Percentiles rank a stretch among this genome's conserved stretches.
phyloP scores from a whole-genome alignment of 2,888 invertebrate species.

The Patella caerulea region DNA sequence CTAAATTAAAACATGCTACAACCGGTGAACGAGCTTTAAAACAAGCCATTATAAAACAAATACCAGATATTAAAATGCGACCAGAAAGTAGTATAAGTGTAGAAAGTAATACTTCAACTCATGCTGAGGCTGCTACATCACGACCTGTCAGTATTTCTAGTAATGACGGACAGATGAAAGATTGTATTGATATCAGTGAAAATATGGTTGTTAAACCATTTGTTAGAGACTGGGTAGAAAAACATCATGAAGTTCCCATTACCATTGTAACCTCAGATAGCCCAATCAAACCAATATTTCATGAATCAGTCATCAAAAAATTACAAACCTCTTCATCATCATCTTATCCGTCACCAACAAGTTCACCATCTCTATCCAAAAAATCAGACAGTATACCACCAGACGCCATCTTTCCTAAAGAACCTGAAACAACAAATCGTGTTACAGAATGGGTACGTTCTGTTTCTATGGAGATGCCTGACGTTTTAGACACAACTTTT shows the following conservation, averaged over 20 bases:
- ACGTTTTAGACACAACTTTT: background rate
- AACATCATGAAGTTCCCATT: slow-evolving; percentile 40
- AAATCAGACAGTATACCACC: slow-evolving; percentile 40
- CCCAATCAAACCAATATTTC: background rate
- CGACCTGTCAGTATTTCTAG: slow-evolving; percentile 51
- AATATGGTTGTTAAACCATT: slow-evolving; percentile 55
- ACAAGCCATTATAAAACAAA: slow-evolving; percentile 39
- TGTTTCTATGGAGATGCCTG: slow-evolving; percentile 45
- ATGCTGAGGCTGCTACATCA: slow-evolving; percentile 54
- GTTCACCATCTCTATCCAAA: slow-evolving; percentile 49
- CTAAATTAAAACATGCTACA: slow-evolving; percentile 25
- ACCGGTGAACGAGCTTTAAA: slow-evolving; percentile 35
- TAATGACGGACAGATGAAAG: slow-evolving; percentile 32
- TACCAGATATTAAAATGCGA: slow-evolving; percentile 48
- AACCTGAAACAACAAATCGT: slow-evolving; percentile 56
- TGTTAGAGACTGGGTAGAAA: slow-evolving; percentile 68
- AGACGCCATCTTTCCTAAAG: slow-evolving; percentile 50
- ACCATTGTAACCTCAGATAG: background rate
- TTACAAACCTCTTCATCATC: slow-evolving; percentile 41
- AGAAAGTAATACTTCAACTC: slow-evolving; percentile 54
- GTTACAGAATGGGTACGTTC: slow-evolving; percentile 69
- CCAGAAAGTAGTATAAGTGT: slow-evolving; percentile 57
- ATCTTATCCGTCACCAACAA: slow-evolving; percentile 56
- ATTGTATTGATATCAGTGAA: slow-evolving; percentile 38
- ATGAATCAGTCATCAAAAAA: slow-evolving; percentile 31